These are phyloP conservation scores for Callyntrura guangdongensis DNA, from an alignment of 2,888 invertebrate species.

Conservation along the genomic window DNA sequence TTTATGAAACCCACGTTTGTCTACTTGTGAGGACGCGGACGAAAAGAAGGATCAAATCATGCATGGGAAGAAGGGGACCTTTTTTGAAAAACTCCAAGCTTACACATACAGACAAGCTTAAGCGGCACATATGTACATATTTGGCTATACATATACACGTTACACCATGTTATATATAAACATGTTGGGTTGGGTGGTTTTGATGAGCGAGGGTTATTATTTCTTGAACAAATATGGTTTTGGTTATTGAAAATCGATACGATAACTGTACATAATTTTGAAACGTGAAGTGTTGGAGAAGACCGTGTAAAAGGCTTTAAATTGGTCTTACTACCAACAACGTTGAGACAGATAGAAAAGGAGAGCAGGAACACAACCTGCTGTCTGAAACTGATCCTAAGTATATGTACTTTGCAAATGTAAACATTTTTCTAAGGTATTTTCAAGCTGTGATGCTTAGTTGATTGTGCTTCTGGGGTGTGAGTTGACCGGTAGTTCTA, in stretches of 20 bases:
- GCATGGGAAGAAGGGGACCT: conserved; percentile 59
- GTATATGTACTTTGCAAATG: conserved; percentile 41
- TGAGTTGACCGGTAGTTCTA: neutral
- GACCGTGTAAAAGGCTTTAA: neutral
- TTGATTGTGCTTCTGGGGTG: neutral
- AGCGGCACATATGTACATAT: too few species aligned
- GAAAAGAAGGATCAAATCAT: conserved; percentile 19
- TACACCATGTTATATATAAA: neutral
- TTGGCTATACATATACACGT: neutral
- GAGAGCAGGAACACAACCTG: neutral
- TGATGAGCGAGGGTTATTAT: conserved; percentile 1
- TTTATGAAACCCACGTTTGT: neutral
- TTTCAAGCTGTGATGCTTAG: conserved; percentile 2
- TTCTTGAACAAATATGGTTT: conserved; percentile 77
- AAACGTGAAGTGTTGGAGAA: conserved; percentile 36
- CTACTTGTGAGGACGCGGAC: neutral
- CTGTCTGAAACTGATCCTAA: neutral
- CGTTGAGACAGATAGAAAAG: neutral
- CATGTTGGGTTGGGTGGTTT: neutral
- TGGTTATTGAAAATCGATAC: conserved; percentile 76
- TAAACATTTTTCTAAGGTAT: conserved; percentile 59
- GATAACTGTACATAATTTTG: conserved; percentile 47
- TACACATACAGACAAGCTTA: too few species aligned
- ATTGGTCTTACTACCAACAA: conserved; percentile 26
- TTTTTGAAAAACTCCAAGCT: conserved; percentile 47